Base-by-base conservation (phyloP, 2,113 vertebrate species). In the Hassar affinis region DNA sequence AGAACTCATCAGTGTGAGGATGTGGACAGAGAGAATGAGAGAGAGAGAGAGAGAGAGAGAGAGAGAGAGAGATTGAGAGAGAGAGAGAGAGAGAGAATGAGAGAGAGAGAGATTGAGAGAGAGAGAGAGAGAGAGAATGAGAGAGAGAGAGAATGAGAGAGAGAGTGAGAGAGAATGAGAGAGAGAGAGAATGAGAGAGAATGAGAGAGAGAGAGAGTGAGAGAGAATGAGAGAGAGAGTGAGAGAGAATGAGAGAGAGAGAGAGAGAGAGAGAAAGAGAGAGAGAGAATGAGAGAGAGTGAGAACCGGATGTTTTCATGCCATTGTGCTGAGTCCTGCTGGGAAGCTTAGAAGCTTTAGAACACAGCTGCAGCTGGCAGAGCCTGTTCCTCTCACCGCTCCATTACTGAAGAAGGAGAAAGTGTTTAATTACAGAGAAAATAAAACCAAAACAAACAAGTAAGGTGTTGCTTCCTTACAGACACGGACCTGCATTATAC, bases 31-130 rank as follows among this genome's bases (percentile, higher is more conserved):
- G 84, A 47, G 51, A 71, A 11, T 30, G 69, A 76, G 56, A 75
- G 30, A 30, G 78, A 83, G 77, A 20, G 49, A 61, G 80, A 68
- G 12, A 62, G 59, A 62, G 10, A 85, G 27, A 79, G 82, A 81
- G 64, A 18, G 59, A 76, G 47, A 76, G 33, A 25, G 20, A 86
- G 86, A 87, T 78, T 84, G 71, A 74, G 35, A 69, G 18, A 84
- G 25, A 77, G 64, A 66, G 25, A 11, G 27, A 10, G 27, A 1
- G 33, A 69, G 33, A 18, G 17, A 33, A 4, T 1, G 18, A 18
- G 20, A 69, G 5, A 5, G 8, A 9, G 64, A 38, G 59, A 42
- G 38, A 42, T 38, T 6, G 11, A 49, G 7, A 10, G 47, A 11
- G 11, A 1, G 47, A 49, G 47, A 49, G 47, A 11, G 8, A 49